phyloP scores from a whole-genome alignment of 2,888 invertebrate genomes.

The Melieria crassipennis region DNA sequence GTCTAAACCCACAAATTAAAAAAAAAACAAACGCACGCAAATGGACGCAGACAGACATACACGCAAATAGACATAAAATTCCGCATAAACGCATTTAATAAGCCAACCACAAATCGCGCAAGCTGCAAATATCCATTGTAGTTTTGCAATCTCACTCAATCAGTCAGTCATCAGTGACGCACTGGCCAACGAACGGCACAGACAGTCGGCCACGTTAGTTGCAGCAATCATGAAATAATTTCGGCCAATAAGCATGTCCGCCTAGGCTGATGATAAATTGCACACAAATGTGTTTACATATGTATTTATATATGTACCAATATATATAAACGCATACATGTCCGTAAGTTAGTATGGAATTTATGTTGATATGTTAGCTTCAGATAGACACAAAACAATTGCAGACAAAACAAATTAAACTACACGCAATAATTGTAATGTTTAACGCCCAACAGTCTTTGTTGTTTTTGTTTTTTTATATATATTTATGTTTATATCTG shows the following conservation, averaged over 20 bases:
- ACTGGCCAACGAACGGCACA: neutral
- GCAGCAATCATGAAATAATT: neutral
- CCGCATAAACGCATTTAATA: neutral
- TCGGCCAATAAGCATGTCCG: neutral
- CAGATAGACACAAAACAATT: neutral
- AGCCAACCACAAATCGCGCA: neutral
- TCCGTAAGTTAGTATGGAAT: neutral
- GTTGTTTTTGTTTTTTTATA: too few relatives aligned
- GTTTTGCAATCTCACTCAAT: slow-evolving; percentile 1
- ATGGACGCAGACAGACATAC: too few relatives aligned
- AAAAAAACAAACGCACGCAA: neutral
- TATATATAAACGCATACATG: neutral
- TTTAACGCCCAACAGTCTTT: too few relatives aligned
- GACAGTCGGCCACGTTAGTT: neutral
- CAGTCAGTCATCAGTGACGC: neutral
- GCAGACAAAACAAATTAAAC: neutral
- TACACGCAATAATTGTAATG: too few relatives aligned
- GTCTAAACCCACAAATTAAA: neutral
- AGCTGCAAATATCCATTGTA: neutral
- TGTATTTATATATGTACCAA: neutral
- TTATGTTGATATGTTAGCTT: too few relatives aligned
- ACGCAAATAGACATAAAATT: neutral
- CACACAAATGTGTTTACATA: too few relatives aligned
- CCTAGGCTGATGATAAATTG: too few relatives aligned
- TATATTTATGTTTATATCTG: too few relatives aligned